Evolutionary conservation across 2,797 vertebrate species (phyloP).

Genomic region (Pogoniulus pusillus): DNA sequence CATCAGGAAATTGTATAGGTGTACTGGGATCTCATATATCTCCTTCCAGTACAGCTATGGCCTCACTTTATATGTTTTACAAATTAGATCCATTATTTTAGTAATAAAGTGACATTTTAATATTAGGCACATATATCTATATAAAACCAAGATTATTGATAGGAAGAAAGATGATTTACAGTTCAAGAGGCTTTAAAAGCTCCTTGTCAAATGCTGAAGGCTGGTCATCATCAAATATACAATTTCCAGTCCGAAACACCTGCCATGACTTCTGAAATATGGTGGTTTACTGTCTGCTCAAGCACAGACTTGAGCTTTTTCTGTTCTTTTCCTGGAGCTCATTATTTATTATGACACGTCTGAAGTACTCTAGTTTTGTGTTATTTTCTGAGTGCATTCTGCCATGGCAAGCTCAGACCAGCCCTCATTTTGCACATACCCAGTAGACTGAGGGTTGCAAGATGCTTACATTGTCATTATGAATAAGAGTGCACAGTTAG

Average conservation of each 20-base stretch:
- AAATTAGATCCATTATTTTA: conserved; percentile 64
- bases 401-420: background rate
- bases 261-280: background rate
- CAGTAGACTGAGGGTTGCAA: background rate
- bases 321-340: background rate
- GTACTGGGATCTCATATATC: background rate
- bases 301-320: background rate
- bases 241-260: conserved; percentile 22
- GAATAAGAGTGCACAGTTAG: background rate
- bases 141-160: conserved; percentile 55
- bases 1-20: background rate
- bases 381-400: background rate
- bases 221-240: conserved; percentile 15
- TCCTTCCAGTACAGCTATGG: conserved; percentile 21
- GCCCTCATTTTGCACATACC: background rate
- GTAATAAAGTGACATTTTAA: conserved; percentile 49
- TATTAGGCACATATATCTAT: conserved; percentile 39
- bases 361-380: background rate
- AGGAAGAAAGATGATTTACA: conserved; percentile 40
- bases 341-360: background rate
- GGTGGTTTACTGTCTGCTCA: background rate
- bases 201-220: conserved; percentile 28
- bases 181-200: conserved; percentile 16
- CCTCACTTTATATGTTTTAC: conserved; percentile 48
- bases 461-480: background rate